Base-by-base conservation (phyloP, 2,888 invertebrate genomes). In the Andrena fulva region DNA sequence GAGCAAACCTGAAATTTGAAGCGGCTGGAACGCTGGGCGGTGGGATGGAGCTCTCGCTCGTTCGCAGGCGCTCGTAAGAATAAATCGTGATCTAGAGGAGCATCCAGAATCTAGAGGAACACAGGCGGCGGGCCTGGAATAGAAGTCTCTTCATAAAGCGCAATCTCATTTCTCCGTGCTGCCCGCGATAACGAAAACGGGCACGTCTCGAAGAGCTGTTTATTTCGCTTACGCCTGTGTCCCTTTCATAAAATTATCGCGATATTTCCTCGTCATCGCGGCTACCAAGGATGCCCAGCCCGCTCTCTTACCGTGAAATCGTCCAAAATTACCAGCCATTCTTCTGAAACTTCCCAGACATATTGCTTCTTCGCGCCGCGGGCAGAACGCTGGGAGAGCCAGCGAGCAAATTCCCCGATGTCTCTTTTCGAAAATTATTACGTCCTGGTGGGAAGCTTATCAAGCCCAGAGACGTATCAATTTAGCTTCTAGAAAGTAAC, bases 191-290 rank as follows among this genome's bases (percentile, higher is more conserved):
- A 68, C 35, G 68, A 62, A 42, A 64, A 50, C 33, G 56, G 31
- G 29, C 29, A 27, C 33, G 6, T 4, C 29, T 50, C 33, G 27
- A 42, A 29, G 27, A 56, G 24, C 52, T 60, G 79, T 77, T 79
- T 75, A 75, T 56, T 63, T 54, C 16, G 42, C 33, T 16, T 24
- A 8, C 74, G n/a, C 35, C 27, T 16, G 8, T 42, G 64, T 48
- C 48, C 12, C 8, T 33, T 35, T 20, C 35, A 20, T n/a, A 29
- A 66, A 70, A 79, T 79, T 77, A 69, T 77, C 64, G 64, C 42
- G 42, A 70, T 79, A 77, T 79, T 77, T 79, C 59, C 69, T 79
- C 63, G 69, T 77, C 79, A 60, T 70, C 69, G 60, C 7, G 31
- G 4, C 59, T 5, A 42, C 42, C 16, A 42, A 42, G 3, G 24